Percentiles rank a stretch among this genome's conserved stretches.
phyloP scores from a whole-genome alignment of 2,797 vertebrate species.

The Thripadectes ignobilis region DNA sequence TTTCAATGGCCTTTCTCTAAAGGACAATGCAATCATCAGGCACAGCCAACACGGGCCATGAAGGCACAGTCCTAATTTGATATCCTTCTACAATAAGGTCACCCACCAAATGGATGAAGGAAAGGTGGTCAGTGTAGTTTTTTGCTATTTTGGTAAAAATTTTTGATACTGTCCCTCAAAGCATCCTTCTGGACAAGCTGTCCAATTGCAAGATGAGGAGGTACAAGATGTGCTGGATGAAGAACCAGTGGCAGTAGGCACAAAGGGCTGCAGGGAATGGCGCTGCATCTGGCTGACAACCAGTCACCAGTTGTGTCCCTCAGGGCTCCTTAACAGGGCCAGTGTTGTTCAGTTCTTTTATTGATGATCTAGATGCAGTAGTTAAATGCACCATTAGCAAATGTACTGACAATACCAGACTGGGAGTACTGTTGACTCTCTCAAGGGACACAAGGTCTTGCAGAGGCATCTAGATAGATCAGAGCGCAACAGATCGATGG shows the following conservation, averaged over 20 bases:
- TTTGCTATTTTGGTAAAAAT: background rate
- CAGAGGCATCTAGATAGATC: background rate
- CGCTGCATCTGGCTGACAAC: background rate
- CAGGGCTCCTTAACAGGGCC: background rate
- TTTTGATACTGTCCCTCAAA: background rate
- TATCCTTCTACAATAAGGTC: background rate
- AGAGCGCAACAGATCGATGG: background rate
- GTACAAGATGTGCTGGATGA: background rate
- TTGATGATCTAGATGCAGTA: background rate
- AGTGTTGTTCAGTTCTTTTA: background rate
- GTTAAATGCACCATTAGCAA: background rate
- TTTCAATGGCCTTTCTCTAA: background rate
- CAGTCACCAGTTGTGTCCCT: background rate
- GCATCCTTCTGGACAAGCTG: background rate
- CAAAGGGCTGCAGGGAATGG: background rate
- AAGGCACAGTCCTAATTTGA: background rate
- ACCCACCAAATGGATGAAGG: background rate
- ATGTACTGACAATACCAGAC: background rate
- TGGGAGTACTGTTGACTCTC: background rate
- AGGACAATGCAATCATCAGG: background rate
- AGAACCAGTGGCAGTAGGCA: background rate
- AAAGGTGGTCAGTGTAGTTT: background rate
- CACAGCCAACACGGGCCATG: background rate
- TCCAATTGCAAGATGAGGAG: background rate
- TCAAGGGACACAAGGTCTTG: background rate